Base-by-base conservation (phyloP, 2,888 invertebrate species). In the Stenolophus ochropezus region DNA sequence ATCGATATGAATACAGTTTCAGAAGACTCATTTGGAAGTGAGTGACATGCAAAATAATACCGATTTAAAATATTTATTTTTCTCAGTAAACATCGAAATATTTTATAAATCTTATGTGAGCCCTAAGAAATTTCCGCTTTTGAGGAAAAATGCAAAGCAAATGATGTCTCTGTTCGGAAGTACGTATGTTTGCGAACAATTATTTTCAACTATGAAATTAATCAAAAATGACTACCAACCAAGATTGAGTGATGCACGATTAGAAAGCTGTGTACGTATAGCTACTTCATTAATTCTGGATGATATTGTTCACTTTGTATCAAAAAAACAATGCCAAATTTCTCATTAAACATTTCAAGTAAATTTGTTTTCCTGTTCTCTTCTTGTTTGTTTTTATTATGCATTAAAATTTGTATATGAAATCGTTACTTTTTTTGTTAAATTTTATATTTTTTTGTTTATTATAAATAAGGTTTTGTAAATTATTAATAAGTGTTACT, bases 21-120 rank as follows among this genome's bases (percentile, higher is more conserved):
- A 16, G 82, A 82, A 77, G 81, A 76, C 25, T 81, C 77, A 83
- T 82, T 78, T 82, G 81, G 81, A 83, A 82, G 53, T 83, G 74
- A 83, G 81, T 73, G 82, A 83, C 58, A 79, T 83, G 71, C 83
- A 82, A 61, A 82, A 83, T 74, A 83, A 83, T 74, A 82, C 83
- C 73, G 78, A 83, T 78, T 76, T 76, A 53, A 81, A 53, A 81
- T 75, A 81, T 81, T 2, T 53, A 74, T 81, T 78, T 78, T 73
- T 71, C 71, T 69, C 76, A 74, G 83, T 82, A 74, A 82, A 82
- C 74, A 73, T 83, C 25, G 16, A 65, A 82, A 82, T 61, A 53
- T 53, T 74, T 81, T 81, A 71, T 33, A 20, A 42, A 76, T 56
- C 23, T 53, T 56, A 76, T 58, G 65, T 78, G 71, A 82, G 76